Evolutionary conservation across 2,797 vertebrate genomes (phyloP), one percentile per base, ranked within the genome.

Genomic region (Trematomus bernacchii): DNA sequence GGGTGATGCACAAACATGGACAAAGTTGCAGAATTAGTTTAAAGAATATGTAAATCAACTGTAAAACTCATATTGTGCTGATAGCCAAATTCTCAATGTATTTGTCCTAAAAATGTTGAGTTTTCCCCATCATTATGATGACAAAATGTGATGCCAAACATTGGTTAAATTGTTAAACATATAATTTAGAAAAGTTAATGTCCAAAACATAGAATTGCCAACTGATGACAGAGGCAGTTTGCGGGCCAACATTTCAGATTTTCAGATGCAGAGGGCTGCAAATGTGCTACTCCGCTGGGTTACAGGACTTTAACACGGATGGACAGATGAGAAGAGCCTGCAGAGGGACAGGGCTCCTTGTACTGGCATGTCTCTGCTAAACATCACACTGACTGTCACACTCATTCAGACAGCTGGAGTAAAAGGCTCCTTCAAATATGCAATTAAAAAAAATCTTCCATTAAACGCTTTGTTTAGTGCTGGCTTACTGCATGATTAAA

Each of bases 251-350:
- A 18, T 52, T 30, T 40, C 64, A 44, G 67, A 53, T 53, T 44
- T 55, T 9, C 46, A 50, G 12, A 59, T 42, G 51, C 43, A 67
- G n/a, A 50, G 11, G 9, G 47, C 16, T 33, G 19, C 3, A 14
- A 53, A 69, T 16, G 23, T 21, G 33, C 43, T 13, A 61, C n/a
- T 54, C 12, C 16, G 8, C 48, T 18, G 18, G 18, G 50, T 67
- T 52, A 51, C 43, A 53, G 48, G 33, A 78, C 1, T n/a, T 14
- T 66, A 63, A 79, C 65, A 19, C 47, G 33, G 61, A 76, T 18
- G 19, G 76, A 85, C 72, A 73, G 52, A 63, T 7, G 63, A 61
- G 54, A 47, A 44, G 60, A 65, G 18, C 15, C 21, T 37, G 58
- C 44, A 42, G 53, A 52, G 12, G 18, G 52, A 76, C 53, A 37